Base-by-base conservation (phyloP, 2,797 vertebrate genomes). In the Esox lucius region DNA sequence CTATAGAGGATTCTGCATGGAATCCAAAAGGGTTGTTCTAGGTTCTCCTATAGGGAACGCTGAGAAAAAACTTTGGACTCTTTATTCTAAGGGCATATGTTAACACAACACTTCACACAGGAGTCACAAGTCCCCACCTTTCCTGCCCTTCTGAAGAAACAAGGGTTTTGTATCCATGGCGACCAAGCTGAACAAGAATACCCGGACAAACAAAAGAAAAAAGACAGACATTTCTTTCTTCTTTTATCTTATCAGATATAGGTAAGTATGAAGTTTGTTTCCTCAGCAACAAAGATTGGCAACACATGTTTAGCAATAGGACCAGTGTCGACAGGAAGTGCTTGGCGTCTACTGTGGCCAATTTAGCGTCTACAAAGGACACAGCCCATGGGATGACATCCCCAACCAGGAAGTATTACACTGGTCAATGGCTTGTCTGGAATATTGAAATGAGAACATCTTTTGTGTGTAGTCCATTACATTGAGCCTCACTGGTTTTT, bases 281-380 rank as follows among this genome's bases (percentile, higher is more conserved):
- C 85, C 84, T 59, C 85, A 83, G 80, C 81, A 85, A 87, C 85
- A 81, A 76, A 81, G 74, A 68, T 75, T 79, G 81, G 77, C 75
- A 65, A 80, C 78, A 73, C 49, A 67, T 78, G 74, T 75, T 78
- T 66, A 71, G 70, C 79, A 81, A 77, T 76, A 69, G 81, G 24
- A 71, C 48, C 33, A 22, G 15, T 72, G 49, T 78, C 69, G 76
- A 35, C 59, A 74, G 39, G 42, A 17, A 8, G 62, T 61, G 26
- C 46, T 42, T 31, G 17, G 24, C n/a, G 51, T 33, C 73, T 71
- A 68, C 71, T 33, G 35, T 48, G 42, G 5, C 46, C 46, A 49
- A 69, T 65, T 19, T 48, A 67, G 26, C 48, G 51, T 72, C 56
- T 72, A 16, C 46, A 26, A 49, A 17, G 24, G 46, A 49, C 68